phyloP scores from a whole-genome alignment of 2,888 invertebrate genomes.

The Drosophila formosana region DNA sequence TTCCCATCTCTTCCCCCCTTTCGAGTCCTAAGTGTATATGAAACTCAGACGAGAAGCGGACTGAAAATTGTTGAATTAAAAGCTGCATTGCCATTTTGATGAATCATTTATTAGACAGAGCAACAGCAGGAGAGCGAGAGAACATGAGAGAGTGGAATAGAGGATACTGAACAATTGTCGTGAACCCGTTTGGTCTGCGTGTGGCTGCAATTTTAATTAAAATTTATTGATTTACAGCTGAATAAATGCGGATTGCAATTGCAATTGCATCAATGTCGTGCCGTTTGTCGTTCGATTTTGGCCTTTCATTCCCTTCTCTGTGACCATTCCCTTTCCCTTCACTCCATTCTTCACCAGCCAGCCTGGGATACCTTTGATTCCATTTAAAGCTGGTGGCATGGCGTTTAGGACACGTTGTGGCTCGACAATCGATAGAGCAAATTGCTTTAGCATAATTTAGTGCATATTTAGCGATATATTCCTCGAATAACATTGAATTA shows the following conservation, averaged over 20 bases:
- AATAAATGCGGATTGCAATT: constrained; percentile 68
- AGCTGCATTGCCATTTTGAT: constrained; percentile 48
- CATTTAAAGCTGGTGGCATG: neutral
- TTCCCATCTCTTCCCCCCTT: neutral
- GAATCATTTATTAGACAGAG: constrained; percentile 49
- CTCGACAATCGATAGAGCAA: neutral
- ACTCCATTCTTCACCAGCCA: neutral
- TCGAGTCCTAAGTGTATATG: neutral
- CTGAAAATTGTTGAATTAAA: constrained; percentile 61
- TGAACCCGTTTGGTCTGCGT: constrained; percentile 39
- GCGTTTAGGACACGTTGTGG: neutral
- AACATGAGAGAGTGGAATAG: no score
- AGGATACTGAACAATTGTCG: constrained; percentile 52
- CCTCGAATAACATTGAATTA: neutral
- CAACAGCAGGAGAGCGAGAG: neutral
- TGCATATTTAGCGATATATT: neutral
- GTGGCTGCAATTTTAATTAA: constrained; percentile 78
- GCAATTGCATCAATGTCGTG: constrained; percentile 57
- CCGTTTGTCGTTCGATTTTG: constrained; percentile 26
- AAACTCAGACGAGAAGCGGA: constrained; percentile 14
- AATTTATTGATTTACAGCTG: constrained; percentile 81
- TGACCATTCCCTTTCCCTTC: neutral
- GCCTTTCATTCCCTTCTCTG: constrained; percentile 1
- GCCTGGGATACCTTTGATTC: constrained; percentile 17
- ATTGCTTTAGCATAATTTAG: neutral